Percentiles rank a stretch among this genome's conserved stretches.
Evolutionary conservation across 2,113 vertebrate genomes (phyloP).

Genomic region (Epinephelus moara): DNA sequence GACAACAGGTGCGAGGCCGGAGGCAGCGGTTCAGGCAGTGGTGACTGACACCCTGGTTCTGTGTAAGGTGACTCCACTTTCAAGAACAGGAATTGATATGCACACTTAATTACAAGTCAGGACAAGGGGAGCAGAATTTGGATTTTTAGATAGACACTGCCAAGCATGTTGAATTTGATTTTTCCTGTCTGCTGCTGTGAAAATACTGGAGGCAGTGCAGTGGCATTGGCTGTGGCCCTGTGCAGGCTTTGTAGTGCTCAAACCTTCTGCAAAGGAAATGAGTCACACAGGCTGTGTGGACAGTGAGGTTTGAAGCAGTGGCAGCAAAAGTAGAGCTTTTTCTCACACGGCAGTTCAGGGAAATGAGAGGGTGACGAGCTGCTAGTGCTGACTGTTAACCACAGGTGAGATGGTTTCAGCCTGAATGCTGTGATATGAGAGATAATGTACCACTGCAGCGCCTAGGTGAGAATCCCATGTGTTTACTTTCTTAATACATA

Average conservation of each 20-base stretch:
- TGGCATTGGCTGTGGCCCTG: neutral
- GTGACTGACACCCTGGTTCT: constrained; percentile 20
- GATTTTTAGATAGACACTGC: neutral
- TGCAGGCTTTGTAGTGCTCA: neutral
- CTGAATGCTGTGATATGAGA: neutral
- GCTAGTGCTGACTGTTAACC: constrained; percentile 2
- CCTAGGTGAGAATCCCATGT: too few species aligned
- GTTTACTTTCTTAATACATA: too few species aligned
- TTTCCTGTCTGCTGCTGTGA: neutral
- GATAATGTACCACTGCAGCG: neutral
- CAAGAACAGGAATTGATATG: constrained; percentile 18
- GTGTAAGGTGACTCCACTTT: constrained; percentile 29
- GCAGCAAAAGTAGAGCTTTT: neutral
- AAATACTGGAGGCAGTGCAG: neutral
- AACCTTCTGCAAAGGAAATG: constrained; percentile 38
- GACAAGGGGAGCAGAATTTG: neutral
- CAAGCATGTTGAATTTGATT: neutral
- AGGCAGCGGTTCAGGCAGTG: neutral
- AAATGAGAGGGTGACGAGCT: neutral
- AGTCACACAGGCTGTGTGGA: constrained; percentile 38
- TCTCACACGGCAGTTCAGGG: constrained; percentile 20
- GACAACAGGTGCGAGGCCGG: constrained; percentile 61
- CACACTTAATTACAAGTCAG: neutral
- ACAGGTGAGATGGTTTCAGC: neutral
- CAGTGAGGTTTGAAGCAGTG: neutral